Percentiles rank a stretch among this genome's conserved stretches.
phyloP scores from a whole-genome alignment of 92 coral and sea anemone species.

The Parazoanthus swiftii region DNA sequence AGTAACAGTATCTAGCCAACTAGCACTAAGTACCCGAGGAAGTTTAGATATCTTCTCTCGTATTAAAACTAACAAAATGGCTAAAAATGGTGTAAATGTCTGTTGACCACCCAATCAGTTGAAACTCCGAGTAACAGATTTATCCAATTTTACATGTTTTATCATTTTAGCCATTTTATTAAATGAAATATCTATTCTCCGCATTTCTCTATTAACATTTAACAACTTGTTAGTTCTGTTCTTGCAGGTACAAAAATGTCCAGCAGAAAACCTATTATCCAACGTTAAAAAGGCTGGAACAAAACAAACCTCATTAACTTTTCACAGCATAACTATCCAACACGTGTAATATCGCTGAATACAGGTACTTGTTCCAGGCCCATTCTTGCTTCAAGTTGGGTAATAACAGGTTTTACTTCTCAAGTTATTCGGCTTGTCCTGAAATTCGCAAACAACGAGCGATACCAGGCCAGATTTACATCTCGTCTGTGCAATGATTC shows the following conservation, averaged over 20 bases:
- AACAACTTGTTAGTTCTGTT: background rate
- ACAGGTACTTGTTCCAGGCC: background rate
- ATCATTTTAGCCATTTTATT: background rate
- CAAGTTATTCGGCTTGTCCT: background rate
- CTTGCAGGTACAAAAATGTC: background rate
- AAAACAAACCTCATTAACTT: background rate
- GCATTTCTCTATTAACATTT: background rate
- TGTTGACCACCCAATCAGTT: no score
- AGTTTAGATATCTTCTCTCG: background rate
- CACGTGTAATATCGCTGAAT: background rate
- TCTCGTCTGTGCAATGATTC: background rate
- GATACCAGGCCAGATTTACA: background rate
- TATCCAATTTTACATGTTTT: background rate
- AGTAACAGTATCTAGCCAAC: background rate
- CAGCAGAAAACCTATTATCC: no score
- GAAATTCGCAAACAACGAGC: background rate
- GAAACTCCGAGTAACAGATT: background rate
- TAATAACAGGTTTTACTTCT: background rate
- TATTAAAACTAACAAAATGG: background rate
- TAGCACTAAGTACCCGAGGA: background rate
- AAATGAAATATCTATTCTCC: no score
- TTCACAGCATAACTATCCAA: background rate
- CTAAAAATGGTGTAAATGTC: background rate
- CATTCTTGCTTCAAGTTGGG: background rate
- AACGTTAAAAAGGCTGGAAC: background rate